Evolutionary conservation across 2,888 invertebrate genomes (phyloP).

Genomic region (Taphrorychus bicolor): DNA sequence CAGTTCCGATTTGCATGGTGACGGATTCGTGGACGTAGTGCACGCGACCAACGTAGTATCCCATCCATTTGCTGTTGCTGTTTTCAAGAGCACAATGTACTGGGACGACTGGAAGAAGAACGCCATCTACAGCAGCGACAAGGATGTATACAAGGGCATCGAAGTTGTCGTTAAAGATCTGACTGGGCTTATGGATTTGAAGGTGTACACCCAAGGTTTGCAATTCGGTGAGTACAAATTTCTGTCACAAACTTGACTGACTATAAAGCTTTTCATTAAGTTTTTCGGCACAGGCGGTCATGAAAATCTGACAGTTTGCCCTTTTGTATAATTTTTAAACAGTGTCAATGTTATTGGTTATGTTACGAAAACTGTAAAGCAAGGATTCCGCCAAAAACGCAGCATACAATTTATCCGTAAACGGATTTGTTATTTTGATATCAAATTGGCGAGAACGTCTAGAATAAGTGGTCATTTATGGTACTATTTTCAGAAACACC

Average conservation of each 20-base stretch:
- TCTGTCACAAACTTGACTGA: neutral
- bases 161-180: conserved; percentile 63
- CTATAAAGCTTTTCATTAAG: too few species aligned
- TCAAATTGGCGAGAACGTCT: too few species aligned
- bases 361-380: too few species aligned
- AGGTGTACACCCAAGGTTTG: conserved; percentile 77
- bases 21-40: conserved; percentile 67
- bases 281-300: too few species aligned
- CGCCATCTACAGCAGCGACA: conserved; percentile 80
- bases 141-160: conserved; percentile 67
- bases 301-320: too few species aligned
- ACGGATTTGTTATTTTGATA: too few species aligned
- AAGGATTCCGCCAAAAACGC: too few species aligned
- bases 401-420: too few species aligned
- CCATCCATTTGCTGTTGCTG: conserved; percentile 87
- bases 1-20: conserved; percentile 61
- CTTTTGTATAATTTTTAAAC: too few species aligned
- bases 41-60: conserved; percentile 70
- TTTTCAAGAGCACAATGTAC: conserved; percentile 84
- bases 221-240: conserved; percentile 64
- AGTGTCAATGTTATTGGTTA: too few species aligned
- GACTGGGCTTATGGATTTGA: conserved; percentile 82
- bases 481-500: too few species aligned
- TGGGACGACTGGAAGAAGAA: conserved; percentile 91
- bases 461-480: too few species aligned